These are phyloP conservation scores for Bombyx mori DNA, from an alignment of 1,140 invertebrate species.

Conservation along the genomic window ASM3026992v2 NC_085119.1:6716001-6716500, in stretches of 20 bases:
- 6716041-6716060: too few species aligned
- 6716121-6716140: too few species aligned
- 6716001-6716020: conserved; percentile 80
- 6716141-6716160: too few species aligned
- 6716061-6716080: too few species aligned
- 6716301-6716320: conserved; percentile 74
- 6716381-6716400: conserved; percentile 94
- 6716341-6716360: conserved; percentile 88
- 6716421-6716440: conserved; percentile 76
- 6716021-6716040: conserved; percentile 57
- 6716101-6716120: too few species aligned
- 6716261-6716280: conserved; percentile 90
- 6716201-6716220: too few species aligned
- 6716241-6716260: conserved; percentile 86
- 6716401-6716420: conserved; percentile 91
- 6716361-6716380: conserved; percentile 94
- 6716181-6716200: too few species aligned
- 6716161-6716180: too few species aligned
- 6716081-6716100: too few species aligned
- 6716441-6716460: too few species aligned
- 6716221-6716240: conserved; percentile 74
- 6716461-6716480: too few species aligned
- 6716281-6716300: conserved; percentile 76
- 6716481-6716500: too few species aligned
- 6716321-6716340: conserved; percentile 82